A percentile compares a stretch with the other conserved stretches of the same genome.
Evolutionary conservation across 2,888 invertebrate species (phyloP).

Genomic region (Drosophila infuscata): DNA sequence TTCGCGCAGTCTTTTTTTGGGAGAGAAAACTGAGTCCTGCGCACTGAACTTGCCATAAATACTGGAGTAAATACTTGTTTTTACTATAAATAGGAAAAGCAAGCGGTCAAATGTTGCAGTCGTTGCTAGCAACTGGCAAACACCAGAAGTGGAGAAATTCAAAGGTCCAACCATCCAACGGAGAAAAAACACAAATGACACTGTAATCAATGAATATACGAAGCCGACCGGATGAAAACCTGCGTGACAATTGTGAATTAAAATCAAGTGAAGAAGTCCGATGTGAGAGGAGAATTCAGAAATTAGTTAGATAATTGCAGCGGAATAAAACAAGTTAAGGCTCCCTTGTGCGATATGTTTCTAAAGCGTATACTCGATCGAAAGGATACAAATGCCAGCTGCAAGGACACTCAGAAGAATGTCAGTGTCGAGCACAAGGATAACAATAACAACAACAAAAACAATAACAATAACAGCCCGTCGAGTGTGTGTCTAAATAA

Average conservation of each 20-base stretch:
- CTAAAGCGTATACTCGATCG: constrained; percentile 83
- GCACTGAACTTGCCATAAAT: constrained; percentile 37
- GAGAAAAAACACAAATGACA: neutral
- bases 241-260: constrained; percentile 73
- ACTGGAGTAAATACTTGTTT: constrained; percentile 9
- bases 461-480: constrained; percentile 40
- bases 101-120: constrained; percentile 61
- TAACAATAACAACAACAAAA: constrained; percentile 56
- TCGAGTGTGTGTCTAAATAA: constrained; percentile 36
- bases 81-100: constrained; percentile 58
- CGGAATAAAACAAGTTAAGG: neutral
- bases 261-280: constrained; percentile 39
- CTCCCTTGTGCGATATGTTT: constrained; percentile 70
- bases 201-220: constrained; percentile 20
- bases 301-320: constrained; percentile 60
- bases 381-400: constrained; percentile 55
- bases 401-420: constrained; percentile 36
- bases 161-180: neutral
- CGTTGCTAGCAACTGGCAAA: constrained; percentile 64
- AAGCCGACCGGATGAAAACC: constrained; percentile 63
- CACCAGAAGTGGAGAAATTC: constrained; percentile 38
- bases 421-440: constrained; percentile 49
- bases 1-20: neutral
- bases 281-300: constrained; percentile 2
- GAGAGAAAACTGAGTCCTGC: constrained; percentile 45